These are phyloP conservation scores for Asarcornis scutulata DNA, from an alignment of 2,113 vertebrate genomes.

Conservation along the genomic window DNA sequence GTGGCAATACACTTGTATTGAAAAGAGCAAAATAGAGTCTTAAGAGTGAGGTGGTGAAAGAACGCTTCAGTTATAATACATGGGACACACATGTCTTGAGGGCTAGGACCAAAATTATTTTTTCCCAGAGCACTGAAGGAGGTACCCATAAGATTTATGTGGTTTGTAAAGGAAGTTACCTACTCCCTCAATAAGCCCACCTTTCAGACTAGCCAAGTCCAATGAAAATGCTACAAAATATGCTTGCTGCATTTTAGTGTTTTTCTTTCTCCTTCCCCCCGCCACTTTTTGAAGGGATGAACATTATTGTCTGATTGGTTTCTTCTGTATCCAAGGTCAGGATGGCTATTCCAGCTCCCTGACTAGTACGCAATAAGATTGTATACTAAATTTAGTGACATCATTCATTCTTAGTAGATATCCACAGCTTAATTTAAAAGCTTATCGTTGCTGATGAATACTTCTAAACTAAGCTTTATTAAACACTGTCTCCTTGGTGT, in stretches of 20 bases:
- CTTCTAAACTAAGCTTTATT: neutral
- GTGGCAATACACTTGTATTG: neutral
- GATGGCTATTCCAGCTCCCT: neutral
- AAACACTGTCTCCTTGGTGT: neutral
- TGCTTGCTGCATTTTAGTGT: neutral
- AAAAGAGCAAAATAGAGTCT: neutral
- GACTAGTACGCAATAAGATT: neutral
- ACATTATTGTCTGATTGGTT: neutral
- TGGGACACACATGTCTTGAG: neutral
- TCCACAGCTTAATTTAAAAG: neutral
- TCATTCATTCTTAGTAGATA: neutral
- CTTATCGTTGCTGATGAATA: neutral
- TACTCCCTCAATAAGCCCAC: constrained; percentile 34
- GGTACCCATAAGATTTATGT: constrained; percentile 42
- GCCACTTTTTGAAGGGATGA: neutral
- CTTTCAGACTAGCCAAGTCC: constrained; percentile 22
- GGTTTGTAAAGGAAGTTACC: constrained; percentile 48
- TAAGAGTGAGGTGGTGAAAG: neutral
- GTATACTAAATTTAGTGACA: neutral
- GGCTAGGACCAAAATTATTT: constrained; percentile 1
- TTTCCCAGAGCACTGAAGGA: constrained; percentile 18
- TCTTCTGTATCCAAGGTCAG: neutral
- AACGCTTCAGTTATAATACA: neutral
- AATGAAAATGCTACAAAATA: neutral
- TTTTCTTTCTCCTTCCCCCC: neutral